phyloP scores from a whole-genome alignment of 2,888 invertebrate species.

The Lomographa bimaculata region DNA sequence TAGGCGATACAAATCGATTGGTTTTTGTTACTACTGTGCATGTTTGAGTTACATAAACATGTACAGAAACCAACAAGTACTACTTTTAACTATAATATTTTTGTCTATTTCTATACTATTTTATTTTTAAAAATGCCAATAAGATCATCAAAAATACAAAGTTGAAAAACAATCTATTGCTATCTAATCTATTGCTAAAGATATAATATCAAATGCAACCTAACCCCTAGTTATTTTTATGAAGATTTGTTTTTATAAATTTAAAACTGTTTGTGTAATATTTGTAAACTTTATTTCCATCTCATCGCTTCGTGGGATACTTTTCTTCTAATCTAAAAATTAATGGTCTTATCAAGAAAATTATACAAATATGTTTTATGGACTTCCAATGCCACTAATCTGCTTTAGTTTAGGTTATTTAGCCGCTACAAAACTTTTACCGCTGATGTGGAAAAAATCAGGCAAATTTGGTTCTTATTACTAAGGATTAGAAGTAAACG shows the following conservation, averaged over 20 bases:
- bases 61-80: too few relatives aligned
- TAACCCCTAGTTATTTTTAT: too few relatives aligned
- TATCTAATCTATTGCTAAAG: too few relatives aligned
- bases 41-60: slow-evolving; percentile 2
- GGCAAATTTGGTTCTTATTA: slow-evolving; percentile 42
- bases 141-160: too few relatives aligned
- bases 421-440: slow-evolving; percentile 35
- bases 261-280: too few relatives aligned
- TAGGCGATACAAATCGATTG: slow-evolving; percentile 36
- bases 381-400: slow-evolving; percentile 57
- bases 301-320: slow-evolving; percentile 39
- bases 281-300: slow-evolving; percentile 13
- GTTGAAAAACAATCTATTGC: too few relatives aligned
- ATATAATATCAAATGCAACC: too few relatives aligned
- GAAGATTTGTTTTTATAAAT: not conserved
- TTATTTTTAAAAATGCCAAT: too few relatives aligned
- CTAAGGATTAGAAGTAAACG: too few relatives aligned
- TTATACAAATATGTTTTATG: slow-evolving; percentile 58
- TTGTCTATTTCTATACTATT: too few relatives aligned
- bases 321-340: slow-evolving; percentile 41
- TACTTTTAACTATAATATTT: too few relatives aligned
- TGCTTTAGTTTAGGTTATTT: slow-evolving; percentile 53
- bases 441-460: slow-evolving; percentile 11
- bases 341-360: slow-evolving; percentile 56
- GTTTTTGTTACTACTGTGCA: slow-evolving; percentile 26